These are phyloP conservation scores for Calameuta filiformis DNA, from an alignment of 2,888 invertebrate species.

Conservation along the genomic window DNA sequence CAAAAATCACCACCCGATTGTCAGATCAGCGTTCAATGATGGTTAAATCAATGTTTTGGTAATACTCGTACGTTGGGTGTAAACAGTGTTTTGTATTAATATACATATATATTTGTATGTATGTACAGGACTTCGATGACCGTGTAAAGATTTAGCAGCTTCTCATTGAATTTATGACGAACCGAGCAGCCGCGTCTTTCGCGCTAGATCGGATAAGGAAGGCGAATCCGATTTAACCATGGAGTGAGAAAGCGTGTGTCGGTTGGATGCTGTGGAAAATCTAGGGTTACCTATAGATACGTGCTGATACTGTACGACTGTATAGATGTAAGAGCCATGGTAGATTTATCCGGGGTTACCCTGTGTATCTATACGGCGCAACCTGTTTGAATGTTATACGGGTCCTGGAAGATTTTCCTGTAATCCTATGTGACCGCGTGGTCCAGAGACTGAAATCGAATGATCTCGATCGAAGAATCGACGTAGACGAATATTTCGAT, in stretches of 20 bases:
- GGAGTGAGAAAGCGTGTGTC: not conserved
- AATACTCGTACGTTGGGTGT: too few species aligned
- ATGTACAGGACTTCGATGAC: slow-evolving; percentile 24
- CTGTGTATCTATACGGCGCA: not conserved
- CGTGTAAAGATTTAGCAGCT: slow-evolving; percentile 34
- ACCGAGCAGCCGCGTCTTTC: not conserved
- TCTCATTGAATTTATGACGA: slow-evolving; percentile 38
- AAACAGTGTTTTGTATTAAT: too few species aligned
- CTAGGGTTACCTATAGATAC: not conserved
- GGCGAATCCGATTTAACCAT: not conserved
- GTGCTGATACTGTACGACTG: not conserved
- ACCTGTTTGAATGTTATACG: not conserved
- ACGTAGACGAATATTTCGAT: too few species aligned
- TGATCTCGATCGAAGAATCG: too few species aligned
- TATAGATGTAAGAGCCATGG: not conserved
- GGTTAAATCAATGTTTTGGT: too few species aligned
- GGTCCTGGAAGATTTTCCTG: not conserved
- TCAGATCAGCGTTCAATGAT: too few species aligned
- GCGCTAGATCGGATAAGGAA: not conserved
- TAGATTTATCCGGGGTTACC: not conserved
- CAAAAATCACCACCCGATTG: too few species aligned
- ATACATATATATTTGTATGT: too few species aligned
- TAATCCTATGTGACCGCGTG: too few species aligned
- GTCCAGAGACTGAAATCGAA: too few species aligned
- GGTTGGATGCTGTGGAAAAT: not conserved